Percentiles rank a stretch among this genome's conserved stretches.
Evolutionary conservation across 1,140 invertebrate genomes (phyloP).

Genomic region (Drosophila busckii): DNA sequence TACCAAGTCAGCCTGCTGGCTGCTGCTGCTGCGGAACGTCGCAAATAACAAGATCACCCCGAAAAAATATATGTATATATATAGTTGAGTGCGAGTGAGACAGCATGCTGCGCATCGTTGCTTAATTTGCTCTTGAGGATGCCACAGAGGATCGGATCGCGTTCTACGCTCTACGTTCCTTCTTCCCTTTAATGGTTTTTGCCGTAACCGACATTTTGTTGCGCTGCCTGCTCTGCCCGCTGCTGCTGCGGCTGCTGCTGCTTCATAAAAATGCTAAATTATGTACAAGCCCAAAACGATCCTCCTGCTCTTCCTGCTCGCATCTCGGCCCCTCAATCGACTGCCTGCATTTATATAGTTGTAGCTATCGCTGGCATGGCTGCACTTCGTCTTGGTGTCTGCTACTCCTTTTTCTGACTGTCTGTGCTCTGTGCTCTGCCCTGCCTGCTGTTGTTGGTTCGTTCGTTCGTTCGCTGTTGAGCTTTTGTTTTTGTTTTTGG

Average conservation of each 20-base stretch:
- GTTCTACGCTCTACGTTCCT: too few species aligned
- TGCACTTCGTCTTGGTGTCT: slow-evolving; percentile 51
- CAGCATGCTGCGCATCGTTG: slow-evolving; percentile 32
- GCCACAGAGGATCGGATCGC: neutral
- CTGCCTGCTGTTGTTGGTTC: neutral
- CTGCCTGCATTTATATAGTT: slow-evolving; percentile 59
- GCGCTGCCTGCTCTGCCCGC: slow-evolving; percentile 15
- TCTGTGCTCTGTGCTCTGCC: too few species aligned
- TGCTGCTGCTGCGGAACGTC: too few species aligned
- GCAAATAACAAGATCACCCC: slow-evolving; percentile 37
- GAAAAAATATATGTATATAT: slow-evolving; percentile 10
- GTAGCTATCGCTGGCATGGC: slow-evolving; percentile 75
- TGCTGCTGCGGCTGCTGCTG: slow-evolving; percentile 4
- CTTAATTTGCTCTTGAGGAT: slow-evolving; percentile 60
- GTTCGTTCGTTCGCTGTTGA: slow-evolving; percentile 3
- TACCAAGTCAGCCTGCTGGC: slow-evolving; percentile 44
- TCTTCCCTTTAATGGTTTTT: slow-evolving; percentile 56
- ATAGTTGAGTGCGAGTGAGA: neutral
- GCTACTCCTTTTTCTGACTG: too few species aligned
- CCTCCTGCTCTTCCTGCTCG: neutral
- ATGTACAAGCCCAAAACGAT: slow-evolving; percentile 67
- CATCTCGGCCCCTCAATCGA: neutral
- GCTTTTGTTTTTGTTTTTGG: slow-evolving; percentile 40
- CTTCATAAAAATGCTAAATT: slow-evolving; percentile 75
- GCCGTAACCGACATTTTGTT: slow-evolving; percentile 75